Base-by-base conservation (phyloP, 2,797 vertebrate genomes). In the Mallotus villosus region DNA sequence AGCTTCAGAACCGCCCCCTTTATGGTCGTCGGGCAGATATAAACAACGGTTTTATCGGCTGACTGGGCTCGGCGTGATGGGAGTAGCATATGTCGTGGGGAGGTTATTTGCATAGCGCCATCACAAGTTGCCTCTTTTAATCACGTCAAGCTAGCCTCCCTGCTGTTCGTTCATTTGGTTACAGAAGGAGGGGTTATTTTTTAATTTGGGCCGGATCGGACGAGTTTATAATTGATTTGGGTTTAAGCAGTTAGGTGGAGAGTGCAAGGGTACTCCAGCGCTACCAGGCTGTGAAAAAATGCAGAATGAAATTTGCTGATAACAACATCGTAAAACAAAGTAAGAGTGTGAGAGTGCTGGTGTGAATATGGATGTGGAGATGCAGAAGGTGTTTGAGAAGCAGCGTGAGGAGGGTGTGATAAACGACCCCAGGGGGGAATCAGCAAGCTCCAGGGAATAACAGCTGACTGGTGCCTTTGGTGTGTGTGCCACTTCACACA, bases 81-180 rank as follows among this genome's bases (percentile, higher is more conserved):
- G 73, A 74, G 62, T 29, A 78, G 85, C 86, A 89, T 90, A 90
- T 91, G 87, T 71, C 89, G 74, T 53, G 5, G 71, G 41, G 67
- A 49, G 74, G 76, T 77, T 86, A 91, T 92, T 90, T 93, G 89
- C 91, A 92, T 91, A 88, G 81, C 78, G 51, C 73, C 55, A 87
- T 82, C 84, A 85, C 73, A 70, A 78, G 87, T 85, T 83, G 90
- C 92, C 90, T 78, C 80, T 81, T 91, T 84, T 87, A 85, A 93
- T 93, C 88, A 90, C 70, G 86, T 90, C 88, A 85, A 82, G 87
- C 80, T 78, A 80, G 78, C 77, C 55, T 81, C 84, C 89, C 88
- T 84, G 85, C 88, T 88, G 89, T 85, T 85, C 70, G 66, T 75
- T 84, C 85, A 74, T 88, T 86, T 87, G 81, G 65, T 63, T n/a